Conservation (phyloP, 2,888 invertebrate species). For the Adela reaumurella region DNA sequence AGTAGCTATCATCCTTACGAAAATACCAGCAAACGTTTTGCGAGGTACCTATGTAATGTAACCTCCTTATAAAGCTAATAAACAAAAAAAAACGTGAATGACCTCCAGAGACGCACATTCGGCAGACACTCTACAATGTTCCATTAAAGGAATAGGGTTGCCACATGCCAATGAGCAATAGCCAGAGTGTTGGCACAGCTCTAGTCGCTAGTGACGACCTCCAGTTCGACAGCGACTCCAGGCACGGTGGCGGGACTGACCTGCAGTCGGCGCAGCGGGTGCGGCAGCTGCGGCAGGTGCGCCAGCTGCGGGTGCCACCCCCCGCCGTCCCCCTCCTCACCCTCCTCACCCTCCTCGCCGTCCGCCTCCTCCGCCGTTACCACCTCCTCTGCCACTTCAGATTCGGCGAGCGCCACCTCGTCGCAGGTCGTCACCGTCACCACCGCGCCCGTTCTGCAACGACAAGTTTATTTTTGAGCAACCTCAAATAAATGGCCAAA, state of each 20-base stretch:
- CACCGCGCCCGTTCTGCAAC: slow-evolving; percentile 28
- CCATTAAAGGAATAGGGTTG: no score
- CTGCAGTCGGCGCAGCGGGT: slow-evolving; percentile 38
- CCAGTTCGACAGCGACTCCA: slow-evolving; percentile 33
- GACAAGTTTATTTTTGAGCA: no score
- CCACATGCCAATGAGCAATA: no score
- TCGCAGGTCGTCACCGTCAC: slow-evolving; percentile 39
- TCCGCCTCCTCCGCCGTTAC: slow-evolving; percentile 10
- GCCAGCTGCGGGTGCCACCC: slow-evolving; percentile 59
- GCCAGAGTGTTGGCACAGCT: no score
- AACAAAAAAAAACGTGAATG: no score
- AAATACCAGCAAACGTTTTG: no score
- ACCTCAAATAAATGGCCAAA: no score
- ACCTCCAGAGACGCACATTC: no score
- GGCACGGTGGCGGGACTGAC: slow-evolving; percentile 35
- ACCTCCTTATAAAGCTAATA: no score
- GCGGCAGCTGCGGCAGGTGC: slow-evolving; percentile 56
- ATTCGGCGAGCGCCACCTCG: slow-evolving; percentile 11
- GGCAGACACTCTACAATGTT: no score
- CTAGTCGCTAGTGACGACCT: slow-evolving; percentile 39
- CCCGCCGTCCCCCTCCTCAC: slow-evolving; percentile 14
- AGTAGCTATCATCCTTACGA: no score
- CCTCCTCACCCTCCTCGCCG: slow-evolving; percentile 6
- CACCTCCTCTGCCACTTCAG: slow-evolving; percentile 12
- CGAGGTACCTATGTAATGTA: no score